Conservation (phyloP, 2,888 invertebrate genomes). For the Leptinotarsa juncta region DNA sequence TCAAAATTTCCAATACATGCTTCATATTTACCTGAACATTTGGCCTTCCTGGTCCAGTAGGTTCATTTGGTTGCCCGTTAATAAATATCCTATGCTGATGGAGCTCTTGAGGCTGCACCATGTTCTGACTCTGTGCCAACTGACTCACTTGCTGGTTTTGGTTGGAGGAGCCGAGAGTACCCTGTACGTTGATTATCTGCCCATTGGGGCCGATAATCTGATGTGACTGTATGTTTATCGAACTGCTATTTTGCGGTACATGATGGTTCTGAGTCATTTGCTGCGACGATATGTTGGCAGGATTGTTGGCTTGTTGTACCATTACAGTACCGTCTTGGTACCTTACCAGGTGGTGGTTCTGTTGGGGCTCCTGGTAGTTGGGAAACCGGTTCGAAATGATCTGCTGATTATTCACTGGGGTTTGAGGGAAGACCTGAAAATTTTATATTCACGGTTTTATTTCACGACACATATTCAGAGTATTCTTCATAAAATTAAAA, state of each 20-base stretch:
- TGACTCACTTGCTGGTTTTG: slow-evolving; percentile 27
- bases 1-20: too few species aligned
- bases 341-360: slow-evolving; percentile 56
- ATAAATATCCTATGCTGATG: slow-evolving; percentile 61
- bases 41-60: slow-evolving; percentile 63
- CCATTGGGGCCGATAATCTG: slow-evolving; percentile 71
- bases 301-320: slow-evolving; percentile 57
- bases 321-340: slow-evolving; percentile 61
- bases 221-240: slow-evolving; percentile 56
- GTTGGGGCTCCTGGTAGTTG: slow-evolving; percentile 58
- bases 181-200: slow-evolving; percentile 72
- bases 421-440: slow-evolving; percentile 36
- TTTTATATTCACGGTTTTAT: background rate
- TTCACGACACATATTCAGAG: too few species aligned
- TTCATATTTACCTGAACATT: slow-evolving; percentile 51
- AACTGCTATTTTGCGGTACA: slow-evolving; percentile 47
- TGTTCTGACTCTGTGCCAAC: slow-evolving; percentile 49
- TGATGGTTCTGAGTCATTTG: slow-evolving; percentile 46
- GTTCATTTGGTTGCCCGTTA: slow-evolving; percentile 60
- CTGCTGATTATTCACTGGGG: slow-evolving; percentile 51
- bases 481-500: too few species aligned
- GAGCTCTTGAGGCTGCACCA: slow-evolving; percentile 49
- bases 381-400: slow-evolving; percentile 50
- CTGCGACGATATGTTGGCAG: slow-evolving; percentile 44
- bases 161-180: slow-evolving; percentile 59